Evolutionary conservation across 1,140 invertebrate species (phyloP), one percentile per base, ranked within the genome.

Genomic region (Drusus annulatus): DNA sequence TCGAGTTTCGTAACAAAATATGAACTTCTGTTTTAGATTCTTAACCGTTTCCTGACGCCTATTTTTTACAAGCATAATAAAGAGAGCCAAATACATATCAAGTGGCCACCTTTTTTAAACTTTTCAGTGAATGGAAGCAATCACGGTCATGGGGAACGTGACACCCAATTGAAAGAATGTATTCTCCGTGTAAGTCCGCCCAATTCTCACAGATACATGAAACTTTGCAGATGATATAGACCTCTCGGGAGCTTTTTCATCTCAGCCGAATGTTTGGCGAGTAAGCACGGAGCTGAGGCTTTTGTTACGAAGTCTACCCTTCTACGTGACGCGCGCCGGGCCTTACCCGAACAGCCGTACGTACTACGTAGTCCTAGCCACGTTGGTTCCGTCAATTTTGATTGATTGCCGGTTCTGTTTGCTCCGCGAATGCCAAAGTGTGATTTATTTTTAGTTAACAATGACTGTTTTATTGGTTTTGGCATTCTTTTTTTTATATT

Each of bases 381-480:
- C 68, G 68, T 71, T 71, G 68, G 15, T 71, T 52, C 17, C 68
- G 45, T 68, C 28, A 52, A 21, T 71, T 71, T 71, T 71, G 68
- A 71, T 71, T 71, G 68, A 71, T 71, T 25, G 45, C 45, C 19
- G 17, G 51, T 71, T 71, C 68, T 54, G 68, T 71, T 71, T 52
- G 52, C 50, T 51, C 68, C 21, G 21, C 21, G 50, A 71, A 71
- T 71, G 16, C 68, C 50, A 25, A 52, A 71, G n/a, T 50, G 68
- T 71, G 68, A 71, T 52, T 52, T 71, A 71, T 71, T 71, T 71
- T 51, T 71, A 25, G 45, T 21, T 31, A 71, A 71, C 50, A 51
- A 71, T 52, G 45, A 45, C n/a, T 23, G 31, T 65, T 52, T 51
- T 52, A 71, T 71, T 71, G 45, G 36, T 25, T 71, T 45, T 52